Base-by-base conservation (phyloP, 2,113 vertebrate genomes). In the Coptodon bakossiorum region DNA sequence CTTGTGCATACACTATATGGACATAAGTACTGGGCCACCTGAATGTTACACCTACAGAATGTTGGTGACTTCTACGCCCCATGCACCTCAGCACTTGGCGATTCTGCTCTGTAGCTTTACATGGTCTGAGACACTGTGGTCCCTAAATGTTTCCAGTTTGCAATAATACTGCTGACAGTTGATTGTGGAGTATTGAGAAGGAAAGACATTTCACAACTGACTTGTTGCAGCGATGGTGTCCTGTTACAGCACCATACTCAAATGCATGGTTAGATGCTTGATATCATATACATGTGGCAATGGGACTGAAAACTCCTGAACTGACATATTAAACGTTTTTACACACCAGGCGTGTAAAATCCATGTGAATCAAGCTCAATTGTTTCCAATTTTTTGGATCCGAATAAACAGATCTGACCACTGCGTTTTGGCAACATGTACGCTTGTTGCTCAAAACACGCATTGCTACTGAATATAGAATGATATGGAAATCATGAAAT, bases 71-170 rank as follows among this genome's bases (percentile, higher is more conserved):
- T 45, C 40, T 27, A 73, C 1, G 38, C 0, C 22, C 66, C 38
- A 43, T 71, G 38, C 22, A 24, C 40, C 40, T 45, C 68, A 45
- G 22, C 22, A 45, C 68, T 73, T 45, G 22, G 68, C 13, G 2
- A 73, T 38, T 38, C 22, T 43, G 5, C 38, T 27, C 22, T 73
- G 13, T 43, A 43, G 22, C 38, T 27, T 43, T 73, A 43, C 12
- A 6, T 73, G 5, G 66, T 17, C 12, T 73, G 38, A 71, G 66
- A 24, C 36, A 40, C 0, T 3, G 22, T 27, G 68, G 68, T 45
- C 45, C 38, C 38, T 68, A 40, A 68, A 68, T 68, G 63, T 38
- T 73, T 73, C 68, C 68, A 45, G 12, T 73, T 45, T 45, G 22
- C 22, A 73, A 27, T 45, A 27, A 45, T 45, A 45, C 22, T 43